A percentile compares a stretch with the other conserved stretches of the same genome.
Conservation (phyloP, 2,888 invertebrate genomes). For the Metallyticus violacea region DNA sequence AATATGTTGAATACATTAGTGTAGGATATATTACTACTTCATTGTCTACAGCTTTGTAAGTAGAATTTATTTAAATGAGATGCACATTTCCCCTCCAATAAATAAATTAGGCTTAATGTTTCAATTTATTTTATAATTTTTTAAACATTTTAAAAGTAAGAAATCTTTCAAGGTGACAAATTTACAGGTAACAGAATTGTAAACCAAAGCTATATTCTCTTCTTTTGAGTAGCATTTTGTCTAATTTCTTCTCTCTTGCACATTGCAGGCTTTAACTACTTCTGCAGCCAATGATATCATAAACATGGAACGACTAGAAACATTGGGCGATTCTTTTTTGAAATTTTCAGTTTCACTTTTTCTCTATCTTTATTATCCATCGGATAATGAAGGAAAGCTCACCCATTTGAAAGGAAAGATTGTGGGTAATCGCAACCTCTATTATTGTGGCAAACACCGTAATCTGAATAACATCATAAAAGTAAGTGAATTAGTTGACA, state of each 20-base stretch:
- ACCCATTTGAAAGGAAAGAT: conserved; percentile 68
- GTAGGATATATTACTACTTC: no score
- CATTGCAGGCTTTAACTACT: conserved; percentile 64
- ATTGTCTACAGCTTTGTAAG: no score
- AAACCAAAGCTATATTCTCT: no score
- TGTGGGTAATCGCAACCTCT: conserved; percentile 84
- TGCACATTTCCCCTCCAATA: no score
- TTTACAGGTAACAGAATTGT: no score
- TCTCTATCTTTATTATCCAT: conserved; percentile 66
- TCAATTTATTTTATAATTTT: no score
- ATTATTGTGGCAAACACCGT: conserved; percentile 62
- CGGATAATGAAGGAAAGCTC: conserved; percentile 73
- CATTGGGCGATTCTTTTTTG: conserved; percentile 85
- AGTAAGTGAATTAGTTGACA: conserved; percentile 26
- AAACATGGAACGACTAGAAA: conserved; percentile 79
- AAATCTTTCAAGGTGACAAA: no score
- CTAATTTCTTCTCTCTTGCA: background rate
- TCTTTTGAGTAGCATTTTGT: no score
- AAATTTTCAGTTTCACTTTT: conserved; percentile 75
- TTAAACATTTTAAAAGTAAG: no score
- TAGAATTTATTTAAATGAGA: no score
- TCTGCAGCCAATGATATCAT: conserved; percentile 71
- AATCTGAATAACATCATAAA: conserved; percentile 62
- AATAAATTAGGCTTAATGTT: no score
- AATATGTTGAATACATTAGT: no score